These are phyloP conservation scores for Nasua narica DNA, from an alignment of 2,797 vertebrate genomes.

Conservation along the genomic window DNA sequence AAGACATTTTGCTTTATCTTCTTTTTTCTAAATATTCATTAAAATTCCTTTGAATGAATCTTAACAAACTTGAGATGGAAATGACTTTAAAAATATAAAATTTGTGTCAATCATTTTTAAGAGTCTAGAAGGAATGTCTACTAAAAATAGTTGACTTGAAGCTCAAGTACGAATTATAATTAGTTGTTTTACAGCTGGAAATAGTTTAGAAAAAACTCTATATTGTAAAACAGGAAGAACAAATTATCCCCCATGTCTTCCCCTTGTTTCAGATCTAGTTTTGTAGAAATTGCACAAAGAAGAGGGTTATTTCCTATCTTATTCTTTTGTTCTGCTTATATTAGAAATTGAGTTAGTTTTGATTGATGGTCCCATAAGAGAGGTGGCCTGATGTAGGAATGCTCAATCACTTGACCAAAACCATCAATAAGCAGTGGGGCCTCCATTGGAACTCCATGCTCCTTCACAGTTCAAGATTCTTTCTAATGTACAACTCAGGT, in stretches of 20 bases:
- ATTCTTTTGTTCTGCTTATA: background rate
- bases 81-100: conserved; percentile 12
- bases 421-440: background rate
- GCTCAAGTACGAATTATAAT: background rate
- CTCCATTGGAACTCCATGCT: background rate
- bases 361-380: background rate
- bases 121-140: background rate
- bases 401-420: background rate
- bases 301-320: background rate
- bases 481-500: background rate
- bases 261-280: background rate
- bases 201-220: background rate
- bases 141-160: background rate
- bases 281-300: background rate
- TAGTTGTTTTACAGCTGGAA: background rate
- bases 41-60: conserved; percentile 16
- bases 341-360: background rate
- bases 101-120: background rate
- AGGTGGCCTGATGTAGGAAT: background rate
- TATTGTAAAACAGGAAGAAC: background rate
- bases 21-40: background rate
- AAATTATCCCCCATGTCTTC: background rate
- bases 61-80: background rate
- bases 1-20: background rate
- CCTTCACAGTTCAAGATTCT: background rate